Percentiles rank a stretch among this genome's conserved stretches.
Conservation (phyloP, 2,888 invertebrate species). For the Choristoneura rosaceana region DNA sequence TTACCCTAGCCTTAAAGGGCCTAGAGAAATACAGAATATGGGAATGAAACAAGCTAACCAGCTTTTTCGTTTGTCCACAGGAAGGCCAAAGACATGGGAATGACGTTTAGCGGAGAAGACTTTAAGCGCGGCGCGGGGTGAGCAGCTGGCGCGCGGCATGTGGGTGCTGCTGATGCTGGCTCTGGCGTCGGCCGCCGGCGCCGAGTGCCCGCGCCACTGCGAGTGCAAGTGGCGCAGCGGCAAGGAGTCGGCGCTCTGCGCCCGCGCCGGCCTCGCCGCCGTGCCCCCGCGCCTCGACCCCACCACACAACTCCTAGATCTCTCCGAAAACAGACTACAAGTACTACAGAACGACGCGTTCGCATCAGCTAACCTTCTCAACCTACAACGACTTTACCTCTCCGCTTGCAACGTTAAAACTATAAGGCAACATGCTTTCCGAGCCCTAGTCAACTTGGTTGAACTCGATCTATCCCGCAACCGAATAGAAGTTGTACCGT, state of each 20-base stretch:
- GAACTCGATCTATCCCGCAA: conserved; percentile 93
- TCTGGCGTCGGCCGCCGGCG: conserved; percentile 81
- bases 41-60: too few species aligned
- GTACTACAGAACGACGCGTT: conserved; percentile 90
- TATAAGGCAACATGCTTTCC: conserved; percentile 90
- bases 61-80: conserved; percentile 57
- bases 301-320: conserved; percentile 92
- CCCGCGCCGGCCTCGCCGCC: conserved; percentile 89
- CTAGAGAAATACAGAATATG: too few species aligned
- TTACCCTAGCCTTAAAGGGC: too few species aligned
- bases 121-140: conserved; percentile 77
- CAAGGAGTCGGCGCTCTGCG: conserved; percentile 93
- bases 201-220: conserved; percentile 91
- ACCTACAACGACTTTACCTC: conserved; percentile 92
- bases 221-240: conserved; percentile 96
- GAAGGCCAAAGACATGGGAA: conserved; percentile 66
- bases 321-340: conserved; percentile 90
- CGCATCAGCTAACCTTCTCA: conserved; percentile 89
- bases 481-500: conserved; percentile 88
- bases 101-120: conserved; percentile 75
- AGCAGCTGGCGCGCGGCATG: conserved; percentile 78
- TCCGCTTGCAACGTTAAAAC: conserved; percentile 88
- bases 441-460: conserved; percentile 91
- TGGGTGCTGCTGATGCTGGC: conserved; percentile 85
- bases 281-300: conserved; percentile 91